These are phyloP conservation scores for Catharus ustulatus DNA, from an alignment of 2,797 vertebrate species.

Conservation along the genomic window DNA sequence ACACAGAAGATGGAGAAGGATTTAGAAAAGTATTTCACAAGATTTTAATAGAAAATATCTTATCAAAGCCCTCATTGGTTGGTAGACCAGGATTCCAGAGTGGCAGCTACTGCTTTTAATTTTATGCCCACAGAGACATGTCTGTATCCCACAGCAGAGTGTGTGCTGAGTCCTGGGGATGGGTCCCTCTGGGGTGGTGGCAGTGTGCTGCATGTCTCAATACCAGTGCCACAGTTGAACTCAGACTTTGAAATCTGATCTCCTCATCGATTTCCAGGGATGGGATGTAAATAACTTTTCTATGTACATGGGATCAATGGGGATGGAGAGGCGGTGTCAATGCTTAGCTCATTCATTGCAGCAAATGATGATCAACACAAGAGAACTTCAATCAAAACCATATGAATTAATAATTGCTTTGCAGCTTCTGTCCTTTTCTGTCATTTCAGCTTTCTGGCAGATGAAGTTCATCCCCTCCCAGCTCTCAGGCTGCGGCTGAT, in stretches of 20 bases:
- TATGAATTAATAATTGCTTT: slow-evolving; percentile 56
- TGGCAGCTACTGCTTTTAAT: background rate
- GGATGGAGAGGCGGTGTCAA: background rate
- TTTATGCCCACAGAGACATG: background rate
- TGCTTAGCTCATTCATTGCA: background rate
- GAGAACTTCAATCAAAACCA: slow-evolving; percentile 25
- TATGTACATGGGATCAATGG: background rate
- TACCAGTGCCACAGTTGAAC: background rate
- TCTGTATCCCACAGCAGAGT: background rate
- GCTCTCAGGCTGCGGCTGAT: slow-evolving; percentile 6
- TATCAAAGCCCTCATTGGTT: background rate
- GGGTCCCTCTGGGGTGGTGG: background rate
- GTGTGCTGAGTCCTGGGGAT: background rate
- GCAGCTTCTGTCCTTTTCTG: slow-evolving; percentile 23
- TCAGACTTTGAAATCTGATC: background rate
- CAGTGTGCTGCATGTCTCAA: background rate
- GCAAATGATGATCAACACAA: slow-evolving; percentile 18
- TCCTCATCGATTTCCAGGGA: background rate
- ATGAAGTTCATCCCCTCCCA: background rate
- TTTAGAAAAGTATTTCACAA: background rate
- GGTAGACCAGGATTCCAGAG: background rate
- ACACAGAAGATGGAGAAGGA: background rate
- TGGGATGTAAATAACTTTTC: slow-evolving; percentile 22
- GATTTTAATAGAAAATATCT: slow-evolving; percentile 18
- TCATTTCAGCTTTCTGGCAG: slow-evolving; percentile 26